These are phyloP conservation scores for Hestina assimilis DNA, from an alignment of 1,140 invertebrate species.

Conservation along the genomic window DNA sequence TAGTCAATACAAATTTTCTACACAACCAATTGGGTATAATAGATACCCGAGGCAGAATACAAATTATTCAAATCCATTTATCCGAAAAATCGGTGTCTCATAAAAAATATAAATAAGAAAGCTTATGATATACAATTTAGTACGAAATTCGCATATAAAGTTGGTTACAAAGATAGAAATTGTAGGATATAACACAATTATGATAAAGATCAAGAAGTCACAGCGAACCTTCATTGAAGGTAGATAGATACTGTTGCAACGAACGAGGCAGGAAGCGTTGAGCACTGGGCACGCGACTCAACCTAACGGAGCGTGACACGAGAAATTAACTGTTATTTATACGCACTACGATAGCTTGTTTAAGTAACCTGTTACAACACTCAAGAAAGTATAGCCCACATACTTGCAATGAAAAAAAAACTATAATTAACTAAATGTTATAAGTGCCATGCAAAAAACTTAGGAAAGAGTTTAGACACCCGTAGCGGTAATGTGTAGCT, in stretches of 20 bases:
- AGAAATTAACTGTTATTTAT: conserved; percentile 76
- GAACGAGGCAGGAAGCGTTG: conserved; percentile 57
- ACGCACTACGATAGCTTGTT: conserved; percentile 44
- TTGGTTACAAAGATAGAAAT: too few relatives aligned
- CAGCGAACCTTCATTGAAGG: conserved; percentile 28
- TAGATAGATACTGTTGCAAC: conserved; percentile 32
- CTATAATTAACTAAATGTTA: background rate
- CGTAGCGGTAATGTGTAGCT: too few relatives aligned
- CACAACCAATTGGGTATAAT: too few relatives aligned
- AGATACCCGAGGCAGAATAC: too few relatives aligned
- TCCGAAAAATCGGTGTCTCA: too few relatives aligned
- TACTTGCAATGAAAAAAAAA: background rate
- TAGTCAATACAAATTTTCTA: too few relatives aligned
- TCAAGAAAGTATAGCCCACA: conserved; percentile 35
- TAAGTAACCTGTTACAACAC: conserved; percentile 60
- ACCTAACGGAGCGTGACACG: conserved; percentile 68
- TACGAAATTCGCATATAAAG: too few relatives aligned
- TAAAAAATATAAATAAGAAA: too few relatives aligned
- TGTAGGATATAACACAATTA: background rate
- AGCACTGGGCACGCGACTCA: conserved; percentile 64
- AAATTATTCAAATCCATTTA: too few relatives aligned
- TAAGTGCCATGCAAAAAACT: background rate
- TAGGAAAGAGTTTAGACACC: too few relatives aligned
- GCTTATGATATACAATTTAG: too few relatives aligned
- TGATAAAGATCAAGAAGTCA: conserved; percentile 15